Percentiles rank a stretch among this genome's conserved stretches.
Evolutionary conservation across 2,888 invertebrate species (phyloP).

Genomic region (Tholera decimalis): DNA sequence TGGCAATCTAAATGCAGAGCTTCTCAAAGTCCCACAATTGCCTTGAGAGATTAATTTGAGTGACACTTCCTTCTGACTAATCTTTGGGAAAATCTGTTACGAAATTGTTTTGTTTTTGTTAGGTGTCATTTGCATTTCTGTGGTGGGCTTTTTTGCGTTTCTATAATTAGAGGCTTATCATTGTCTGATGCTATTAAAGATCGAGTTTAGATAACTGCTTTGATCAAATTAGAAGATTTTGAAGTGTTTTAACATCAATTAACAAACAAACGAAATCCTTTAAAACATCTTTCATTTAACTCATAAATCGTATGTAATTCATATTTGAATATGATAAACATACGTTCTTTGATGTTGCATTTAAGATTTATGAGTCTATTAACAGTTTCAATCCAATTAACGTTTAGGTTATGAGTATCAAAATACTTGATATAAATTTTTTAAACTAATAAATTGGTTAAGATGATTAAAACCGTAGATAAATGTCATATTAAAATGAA

Average conservation of each 20-base stretch:
- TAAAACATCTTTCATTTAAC: slow-evolving; percentile 10
- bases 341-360: slow-evolving; percentile 29
- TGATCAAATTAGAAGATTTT: not conserved
- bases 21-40: slow-evolving; percentile 17
- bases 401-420: slow-evolving; percentile 23
- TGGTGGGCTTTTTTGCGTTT: slow-evolving; percentile 4
- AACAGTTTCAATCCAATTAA: slow-evolving; percentile 22
- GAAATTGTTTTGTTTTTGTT: slow-evolving; percentile 49
- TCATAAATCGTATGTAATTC: slow-evolving; percentile 9
- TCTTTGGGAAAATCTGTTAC: slow-evolving; percentile 39
- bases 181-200: not conserved
- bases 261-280: slow-evolving; percentile 13
- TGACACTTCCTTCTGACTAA: slow-evolving; percentile 46
- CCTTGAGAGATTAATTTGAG: slow-evolving; percentile 51
- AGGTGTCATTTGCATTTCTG: slow-evolving; percentile 32
- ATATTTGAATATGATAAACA: slow-evolving; percentile 24
- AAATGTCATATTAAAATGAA: slow-evolving; percentile 4
- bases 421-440: slow-evolving; percentile 9
- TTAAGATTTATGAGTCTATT: slow-evolving; percentile 16
- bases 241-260: not conserved
- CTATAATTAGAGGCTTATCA: not conserved
- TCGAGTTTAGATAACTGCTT: not conserved
- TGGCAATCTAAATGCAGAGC: slow-evolving; percentile 33
- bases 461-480: slow-evolving; percentile 22
- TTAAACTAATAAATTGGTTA: slow-evolving; percentile 25